These are phyloP conservation scores for Mesochorus sp. DNA, from an alignment of 2,888 invertebrate genomes.

Conservation along the genomic window DNA sequence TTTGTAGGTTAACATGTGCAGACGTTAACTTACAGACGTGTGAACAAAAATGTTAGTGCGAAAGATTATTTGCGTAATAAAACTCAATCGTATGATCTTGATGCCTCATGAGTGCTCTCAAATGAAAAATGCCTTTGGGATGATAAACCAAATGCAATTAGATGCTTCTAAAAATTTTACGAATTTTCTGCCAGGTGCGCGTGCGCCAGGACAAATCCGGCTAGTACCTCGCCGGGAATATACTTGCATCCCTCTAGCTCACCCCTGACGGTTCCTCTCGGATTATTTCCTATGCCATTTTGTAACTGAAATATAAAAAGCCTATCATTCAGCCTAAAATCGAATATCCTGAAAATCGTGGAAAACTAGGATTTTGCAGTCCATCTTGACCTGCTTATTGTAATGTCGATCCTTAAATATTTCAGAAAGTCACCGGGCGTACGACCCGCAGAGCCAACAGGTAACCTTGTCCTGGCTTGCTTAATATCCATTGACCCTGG, in stretches of 20 bases:
- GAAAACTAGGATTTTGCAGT: neutral
- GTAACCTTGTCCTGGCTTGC: slow-evolving; percentile 6
- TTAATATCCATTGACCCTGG: neutral
- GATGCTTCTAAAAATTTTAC: slow-evolving; percentile 5
- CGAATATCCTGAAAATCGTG: neutral
- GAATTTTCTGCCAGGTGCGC: slow-evolving; percentile 33
- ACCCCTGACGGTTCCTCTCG: slow-evolving; percentile 15
- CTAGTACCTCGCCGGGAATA: slow-evolving; percentile 55
- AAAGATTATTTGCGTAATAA: too few species aligned
- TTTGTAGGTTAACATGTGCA: too few species aligned
- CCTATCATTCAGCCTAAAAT: neutral
- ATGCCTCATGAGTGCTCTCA: too few species aligned
- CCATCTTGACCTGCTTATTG: neutral
- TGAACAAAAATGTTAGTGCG: too few species aligned
- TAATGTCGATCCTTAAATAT: neutral
- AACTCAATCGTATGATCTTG: too few species aligned
- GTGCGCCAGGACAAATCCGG: slow-evolving; percentile 48
- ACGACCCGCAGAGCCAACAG: slow-evolving; percentile 16
- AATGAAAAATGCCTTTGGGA: too few species aligned
- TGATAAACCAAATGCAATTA: too few species aligned
- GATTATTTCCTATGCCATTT: slow-evolving; percentile 20
- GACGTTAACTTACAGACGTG: too few species aligned
- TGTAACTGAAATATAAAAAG: neutral
- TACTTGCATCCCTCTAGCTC: slow-evolving; percentile 7
- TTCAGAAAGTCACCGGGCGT: neutral